These are phyloP conservation scores for Sylvicapra grimmia DNA, from an alignment of 2,113 vertebrate genomes.

Conservation along the genomic window DNA sequence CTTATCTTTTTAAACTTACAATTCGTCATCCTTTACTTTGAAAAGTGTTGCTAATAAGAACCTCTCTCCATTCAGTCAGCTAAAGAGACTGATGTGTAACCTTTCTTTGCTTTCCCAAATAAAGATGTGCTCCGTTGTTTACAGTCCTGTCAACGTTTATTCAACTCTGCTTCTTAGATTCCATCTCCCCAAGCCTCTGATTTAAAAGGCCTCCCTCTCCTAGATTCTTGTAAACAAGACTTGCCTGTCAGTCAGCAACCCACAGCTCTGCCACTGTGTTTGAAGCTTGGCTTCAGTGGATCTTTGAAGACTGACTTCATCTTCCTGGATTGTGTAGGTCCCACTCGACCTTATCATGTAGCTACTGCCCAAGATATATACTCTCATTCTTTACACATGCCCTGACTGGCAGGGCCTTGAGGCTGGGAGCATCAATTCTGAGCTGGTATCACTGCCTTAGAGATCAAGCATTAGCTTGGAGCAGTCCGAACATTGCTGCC, in stretches of 20 bases:
- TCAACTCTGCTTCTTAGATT: conserved; percentile 33
- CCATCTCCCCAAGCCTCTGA: conserved; percentile 24
- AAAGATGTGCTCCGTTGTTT: conserved; percentile 52
- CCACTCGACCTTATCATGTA: neutral
- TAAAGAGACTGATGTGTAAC: conserved; percentile 28
- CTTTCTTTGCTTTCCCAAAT: conserved; percentile 45
- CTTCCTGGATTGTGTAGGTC: neutral
- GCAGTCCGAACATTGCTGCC: neutral
- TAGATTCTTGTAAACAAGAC: conserved; percentile 51
- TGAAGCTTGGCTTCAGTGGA: conserved; percentile 41
- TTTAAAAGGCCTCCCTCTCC: conserved; percentile 54
- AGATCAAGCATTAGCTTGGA: neutral
- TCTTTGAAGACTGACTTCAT: conserved; percentile 51
- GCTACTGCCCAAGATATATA: neutral
- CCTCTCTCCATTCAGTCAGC: neutral
- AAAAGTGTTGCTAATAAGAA: neutral
- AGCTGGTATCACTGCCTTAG: neutral
- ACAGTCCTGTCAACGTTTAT: conserved; percentile 52
- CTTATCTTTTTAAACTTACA: neutral
- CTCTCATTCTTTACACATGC: neutral
- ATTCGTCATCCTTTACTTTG: neutral
- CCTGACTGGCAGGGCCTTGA: neutral
- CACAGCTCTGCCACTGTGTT: neutral
- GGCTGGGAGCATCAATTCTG: neutral
- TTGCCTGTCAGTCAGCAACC: conserved; percentile 25